A percentile compares a stretch with the other conserved stretches of the same genome.
phyloP scores from a whole-genome alignment of 2,113 vertebrate species.

The Python bivittatus region DNA sequence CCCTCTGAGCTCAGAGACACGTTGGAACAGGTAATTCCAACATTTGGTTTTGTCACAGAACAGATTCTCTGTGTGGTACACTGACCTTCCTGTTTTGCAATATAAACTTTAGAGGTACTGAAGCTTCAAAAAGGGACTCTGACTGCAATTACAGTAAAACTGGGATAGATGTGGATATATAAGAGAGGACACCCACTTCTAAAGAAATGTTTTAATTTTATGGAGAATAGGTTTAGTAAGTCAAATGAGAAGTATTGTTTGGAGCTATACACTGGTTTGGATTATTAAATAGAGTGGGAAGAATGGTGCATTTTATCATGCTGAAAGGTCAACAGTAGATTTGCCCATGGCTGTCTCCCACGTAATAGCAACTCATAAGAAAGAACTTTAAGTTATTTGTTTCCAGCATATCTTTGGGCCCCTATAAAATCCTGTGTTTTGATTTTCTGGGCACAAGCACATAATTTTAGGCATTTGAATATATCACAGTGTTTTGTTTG shows the following conservation, averaged over 20 bases:
- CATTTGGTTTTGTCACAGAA: background rate
- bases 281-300: background rate
- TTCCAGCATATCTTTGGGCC: background rate
- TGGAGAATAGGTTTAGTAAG: background rate
- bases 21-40: background rate
- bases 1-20: background rate
- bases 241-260: background rate
- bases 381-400: background rate
- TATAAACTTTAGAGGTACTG: background rate
- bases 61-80: background rate
- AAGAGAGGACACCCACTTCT: background rate
- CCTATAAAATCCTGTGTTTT: background rate
- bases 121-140: background rate
- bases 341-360: background rate
- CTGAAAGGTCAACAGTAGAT: background rate
- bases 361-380: background rate
- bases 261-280: background rate
- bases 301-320: background rate
- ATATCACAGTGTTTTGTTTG: background rate
- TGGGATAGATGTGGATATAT: background rate
- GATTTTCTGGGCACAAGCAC: background rate
- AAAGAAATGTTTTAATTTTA: background rate
- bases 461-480: background rate
- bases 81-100: background rate
- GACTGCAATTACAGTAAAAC: background rate